Conservation (phyloP, 2,888 invertebrate species). For the Drosophila siamana region DNA sequence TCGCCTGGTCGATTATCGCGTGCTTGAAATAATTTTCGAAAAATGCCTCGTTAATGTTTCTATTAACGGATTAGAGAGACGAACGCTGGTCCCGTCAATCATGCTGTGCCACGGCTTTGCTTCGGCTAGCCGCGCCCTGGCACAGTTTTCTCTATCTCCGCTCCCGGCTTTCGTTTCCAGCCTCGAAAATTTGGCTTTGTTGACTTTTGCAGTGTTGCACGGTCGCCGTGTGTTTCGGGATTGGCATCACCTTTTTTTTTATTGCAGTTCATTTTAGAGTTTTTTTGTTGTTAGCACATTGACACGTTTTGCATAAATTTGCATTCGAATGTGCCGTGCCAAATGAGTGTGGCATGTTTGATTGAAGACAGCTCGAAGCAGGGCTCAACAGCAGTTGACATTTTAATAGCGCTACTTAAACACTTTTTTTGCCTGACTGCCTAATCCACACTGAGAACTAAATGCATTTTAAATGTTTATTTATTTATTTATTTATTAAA, state of each 20-base stretch:
- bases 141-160: constrained; percentile 20
- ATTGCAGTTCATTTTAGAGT: too few species aligned
- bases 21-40: constrained; percentile 80
- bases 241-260: constrained; percentile 8
- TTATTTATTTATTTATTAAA: too few species aligned
- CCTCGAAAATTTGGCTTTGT: constrained; percentile 30
- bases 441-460: too few species aligned
- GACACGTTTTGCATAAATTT: constrained; percentile 83
- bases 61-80: constrained; percentile 81
- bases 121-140: constrained; percentile 17
- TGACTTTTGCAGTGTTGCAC: constrained; percentile 52
- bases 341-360: constrained; percentile 40
- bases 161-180: too few species aligned
- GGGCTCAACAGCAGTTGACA: constrained; percentile 6
- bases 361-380: constrained; percentile 35
- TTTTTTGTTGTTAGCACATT: constrained; percentile 79
- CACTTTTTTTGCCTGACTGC: too few species aligned
- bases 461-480: too few species aligned
- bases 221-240: neutral
- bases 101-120: constrained; percentile 1
- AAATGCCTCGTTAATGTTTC: constrained; percentile 83
- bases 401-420: too few species aligned
- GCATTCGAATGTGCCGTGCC: constrained; percentile 68
- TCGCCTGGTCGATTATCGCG: constrained; percentile 64
- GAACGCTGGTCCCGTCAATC: constrained; percentile 65